Evolutionary conservation across 2,797 vertebrate genomes (phyloP).

Genomic region (Pachyuromys duprasi): DNA sequence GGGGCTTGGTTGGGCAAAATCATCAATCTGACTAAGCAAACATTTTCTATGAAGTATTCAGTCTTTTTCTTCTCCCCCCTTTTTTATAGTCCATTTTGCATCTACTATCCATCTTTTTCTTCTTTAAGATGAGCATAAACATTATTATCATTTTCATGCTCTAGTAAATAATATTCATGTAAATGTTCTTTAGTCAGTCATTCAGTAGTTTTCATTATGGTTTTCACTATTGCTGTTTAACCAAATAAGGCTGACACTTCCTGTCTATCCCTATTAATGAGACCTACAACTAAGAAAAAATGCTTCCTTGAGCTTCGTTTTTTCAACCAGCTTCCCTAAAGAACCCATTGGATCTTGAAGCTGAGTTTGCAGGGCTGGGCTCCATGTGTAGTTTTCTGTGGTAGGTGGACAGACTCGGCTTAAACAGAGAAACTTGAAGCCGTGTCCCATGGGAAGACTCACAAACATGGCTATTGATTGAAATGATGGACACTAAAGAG

Average conservation of each 20-base stretch:
- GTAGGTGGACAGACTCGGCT: background rate
- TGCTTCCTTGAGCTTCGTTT: background rate
- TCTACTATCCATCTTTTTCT: background rate
- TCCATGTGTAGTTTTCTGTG: background rate
- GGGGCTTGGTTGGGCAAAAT: no score
- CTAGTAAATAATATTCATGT: background rate
- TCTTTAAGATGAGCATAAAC: conserved; percentile 35
- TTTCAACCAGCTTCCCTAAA: background rate
- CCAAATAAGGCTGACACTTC: background rate
- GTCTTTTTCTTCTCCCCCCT: background rate
- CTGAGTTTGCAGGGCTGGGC: background rate
- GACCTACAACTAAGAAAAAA: background rate
- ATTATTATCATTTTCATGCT: background rate
- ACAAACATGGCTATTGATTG: background rate
- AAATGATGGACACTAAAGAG: background rate
- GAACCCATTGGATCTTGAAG: background rate
- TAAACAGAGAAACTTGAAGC: background rate
- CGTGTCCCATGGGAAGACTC: background rate
- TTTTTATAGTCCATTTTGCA: background rate
- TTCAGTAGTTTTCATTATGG: background rate
- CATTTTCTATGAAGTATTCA: background rate
- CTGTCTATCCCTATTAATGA: background rate
- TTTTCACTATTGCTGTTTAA: background rate
- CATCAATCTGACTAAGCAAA: background rate
- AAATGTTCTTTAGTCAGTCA: background rate